A percentile compares a stretch with the other conserved stretches of the same genome.
Conservation (phyloP, 2,888 invertebrate genomes). For the Phaonia tiefii region DNA sequence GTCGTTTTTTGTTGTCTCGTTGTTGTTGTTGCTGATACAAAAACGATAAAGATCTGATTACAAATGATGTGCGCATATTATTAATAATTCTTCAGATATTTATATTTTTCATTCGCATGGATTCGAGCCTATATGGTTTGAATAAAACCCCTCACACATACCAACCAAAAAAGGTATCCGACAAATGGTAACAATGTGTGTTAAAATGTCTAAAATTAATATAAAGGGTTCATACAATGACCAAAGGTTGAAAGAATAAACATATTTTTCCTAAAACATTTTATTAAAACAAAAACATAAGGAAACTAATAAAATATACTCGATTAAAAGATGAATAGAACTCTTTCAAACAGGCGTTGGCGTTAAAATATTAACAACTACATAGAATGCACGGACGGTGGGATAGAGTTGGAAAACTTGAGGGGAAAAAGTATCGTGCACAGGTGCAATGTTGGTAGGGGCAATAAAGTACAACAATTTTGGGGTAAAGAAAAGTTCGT, state of each 20-base stretch:
- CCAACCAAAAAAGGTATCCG: background rate
- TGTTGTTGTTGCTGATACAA: conserved; percentile 31
- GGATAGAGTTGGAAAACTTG: too few relatives aligned
- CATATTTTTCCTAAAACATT: conserved; percentile 26
- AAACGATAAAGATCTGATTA: conserved; percentile 65
- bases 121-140: background rate
- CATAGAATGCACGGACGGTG: conserved; percentile 4
- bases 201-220: conserved; percentile 7
- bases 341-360: conserved; percentile 43
- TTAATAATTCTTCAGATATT: conserved; percentile 30
- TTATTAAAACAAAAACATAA: conserved; percentile 6
- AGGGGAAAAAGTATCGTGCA: background rate
- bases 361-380: conserved; percentile 5
- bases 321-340: conserved; percentile 7
- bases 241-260: background rate
- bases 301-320: background rate
- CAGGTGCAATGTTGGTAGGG: too few relatives aligned
- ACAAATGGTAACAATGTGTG: conserved; percentile 14
- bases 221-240: conserved; percentile 8
- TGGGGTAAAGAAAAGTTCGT: too few relatives aligned
- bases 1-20: conserved; percentile 1
- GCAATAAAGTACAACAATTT: too few relatives aligned
- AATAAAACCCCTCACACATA: background rate
- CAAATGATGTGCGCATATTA: conserved; percentile 53
- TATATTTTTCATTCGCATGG: background rate